These are phyloP conservation scores for Perca fluviatilis DNA, from an alignment of 2,113 vertebrate species.

Conservation along the genomic window DNA sequence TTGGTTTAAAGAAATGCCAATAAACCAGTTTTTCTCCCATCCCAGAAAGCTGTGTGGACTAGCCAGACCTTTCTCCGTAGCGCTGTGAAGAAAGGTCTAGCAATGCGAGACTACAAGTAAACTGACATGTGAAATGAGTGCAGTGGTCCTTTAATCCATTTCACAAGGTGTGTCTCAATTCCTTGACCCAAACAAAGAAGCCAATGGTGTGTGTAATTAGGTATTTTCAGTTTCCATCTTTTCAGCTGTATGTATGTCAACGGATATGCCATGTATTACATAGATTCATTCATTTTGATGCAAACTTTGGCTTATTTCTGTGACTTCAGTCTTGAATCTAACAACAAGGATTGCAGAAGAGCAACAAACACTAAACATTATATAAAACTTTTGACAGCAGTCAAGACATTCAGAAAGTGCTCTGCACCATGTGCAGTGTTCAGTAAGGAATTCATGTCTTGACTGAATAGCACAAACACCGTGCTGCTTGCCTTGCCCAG, in stretches of 20 bases:
- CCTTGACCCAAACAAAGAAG: background rate
- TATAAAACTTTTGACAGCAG: background rate
- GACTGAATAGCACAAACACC: conserved; percentile 20
- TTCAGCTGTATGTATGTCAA: background rate
- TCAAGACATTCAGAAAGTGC: background rate
- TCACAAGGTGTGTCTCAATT: background rate
- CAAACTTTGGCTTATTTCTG: background rate
- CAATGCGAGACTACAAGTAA: background rate
- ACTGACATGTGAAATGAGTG: background rate
- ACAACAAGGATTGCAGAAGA: background rate
- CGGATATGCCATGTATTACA: background rate
- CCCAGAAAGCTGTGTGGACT: too few relatives aligned
- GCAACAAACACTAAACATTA: background rate
- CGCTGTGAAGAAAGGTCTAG: too few relatives aligned
- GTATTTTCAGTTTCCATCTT: background rate
- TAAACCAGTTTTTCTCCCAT: too few relatives aligned
- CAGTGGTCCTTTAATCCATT: background rate
- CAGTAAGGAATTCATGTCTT: conserved; percentile 36
- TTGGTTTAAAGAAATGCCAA: too few relatives aligned
- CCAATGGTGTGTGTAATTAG: background rate
- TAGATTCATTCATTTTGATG: background rate
- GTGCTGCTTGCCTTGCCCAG: conserved; percentile 37
- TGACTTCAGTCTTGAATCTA: background rate
- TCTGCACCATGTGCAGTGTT: conserved; percentile 13
- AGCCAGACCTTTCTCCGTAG: too few relatives aligned